A percentile compares a stretch with the other conserved stretches of the same genome.
Evolutionary conservation across 2,888 invertebrate species (phyloP).

Genomic region (Epistrophe eligans): DNA sequence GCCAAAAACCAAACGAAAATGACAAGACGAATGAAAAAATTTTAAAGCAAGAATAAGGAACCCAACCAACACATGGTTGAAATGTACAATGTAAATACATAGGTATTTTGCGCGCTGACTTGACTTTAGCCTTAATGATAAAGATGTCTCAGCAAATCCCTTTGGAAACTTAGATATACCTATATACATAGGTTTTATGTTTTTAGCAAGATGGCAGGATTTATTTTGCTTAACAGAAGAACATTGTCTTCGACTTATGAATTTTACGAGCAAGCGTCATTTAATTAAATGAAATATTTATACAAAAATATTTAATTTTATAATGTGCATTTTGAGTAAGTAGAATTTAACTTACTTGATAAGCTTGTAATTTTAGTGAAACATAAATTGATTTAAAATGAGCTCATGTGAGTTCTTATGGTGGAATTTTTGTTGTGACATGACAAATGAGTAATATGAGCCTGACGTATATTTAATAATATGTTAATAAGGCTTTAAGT

Average conservation of each 20-base stretch:
- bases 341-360: neutral
- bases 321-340: slow-evolving; percentile 5
- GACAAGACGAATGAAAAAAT: slow-evolving; percentile 46
- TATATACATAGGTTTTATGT: slow-evolving; percentile 22
- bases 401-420: neutral
- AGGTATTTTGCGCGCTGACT: slow-evolving; percentile 22
- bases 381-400: slow-evolving; percentile 17
- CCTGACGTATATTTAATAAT: too few species aligned
- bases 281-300: slow-evolving; percentile 44
- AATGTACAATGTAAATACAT: too few species aligned
- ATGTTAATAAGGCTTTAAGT: too few species aligned
- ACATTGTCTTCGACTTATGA: slow-evolving; percentile 4
- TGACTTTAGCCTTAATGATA: slow-evolving; percentile 28
- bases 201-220: neutral
- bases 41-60: slow-evolving; percentile 16
- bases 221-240: neutral
- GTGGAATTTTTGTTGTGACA: neutral
- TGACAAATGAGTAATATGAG: neutral
- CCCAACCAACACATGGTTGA: slow-evolving; percentile 10
- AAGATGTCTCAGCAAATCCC: slow-evolving; percentile 41
- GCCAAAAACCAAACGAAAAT: slow-evolving; percentile 5
- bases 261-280: slow-evolving; percentile 20
- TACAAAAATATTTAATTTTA: slow-evolving; percentile 30
- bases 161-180: slow-evolving; percentile 22
- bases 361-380: neutral